A percentile compares a stretch with the other conserved stretches of the same genome.
These are phyloP conservation scores for Euwallacea similis DNA, from an alignment of 1,140 invertebrate genomes.

Conservation along the genomic window DNA sequence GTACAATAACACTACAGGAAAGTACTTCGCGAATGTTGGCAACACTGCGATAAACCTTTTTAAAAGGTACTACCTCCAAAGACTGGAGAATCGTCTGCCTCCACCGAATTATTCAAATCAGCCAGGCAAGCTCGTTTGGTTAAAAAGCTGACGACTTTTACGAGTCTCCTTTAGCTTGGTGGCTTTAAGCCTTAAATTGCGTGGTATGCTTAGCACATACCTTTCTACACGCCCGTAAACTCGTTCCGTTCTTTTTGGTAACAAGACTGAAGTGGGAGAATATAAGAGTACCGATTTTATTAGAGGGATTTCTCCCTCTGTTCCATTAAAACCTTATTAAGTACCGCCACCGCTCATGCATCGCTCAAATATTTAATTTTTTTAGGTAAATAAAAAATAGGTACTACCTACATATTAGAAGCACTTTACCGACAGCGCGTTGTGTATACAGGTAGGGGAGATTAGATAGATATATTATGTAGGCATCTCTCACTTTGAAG, in stretches of 20 bases:
- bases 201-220: slow-evolving; percentile 15
- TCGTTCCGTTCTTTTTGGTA: slow-evolving; percentile 4
- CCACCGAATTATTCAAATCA: slow-evolving; percentile 34
- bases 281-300: slow-evolving; percentile 5
- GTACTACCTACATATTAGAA: neutral
- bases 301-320: slow-evolving; percentile 1
- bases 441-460: slow-evolving; percentile 19
- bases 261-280: slow-evolving; percentile 2
- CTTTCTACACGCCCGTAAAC: slow-evolving; percentile 8
- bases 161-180: slow-evolving; percentile 12
- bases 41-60: slow-evolving; percentile 2
- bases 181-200: slow-evolving; percentile 9
- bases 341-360: neutral
- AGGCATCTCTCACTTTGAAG: neutral
- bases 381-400: slow-evolving; percentile 16
- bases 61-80: too few species aligned
- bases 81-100: slow-evolving; percentile 6
- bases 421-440: slow-evolving; percentile 7
- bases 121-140: slow-evolving; percentile 26
- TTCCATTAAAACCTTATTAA: neutral
- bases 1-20: too few species aligned
- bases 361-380: slow-evolving; percentile 13
- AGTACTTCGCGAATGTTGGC: neutral
- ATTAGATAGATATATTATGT: slow-evolving; percentile 19
- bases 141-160: slow-evolving; percentile 38